Evolutionary conservation across 2,113 vertebrate genomes (phyloP), one percentile per base, ranked within the genome.

Genomic region (Enhydra lutris): DNA sequence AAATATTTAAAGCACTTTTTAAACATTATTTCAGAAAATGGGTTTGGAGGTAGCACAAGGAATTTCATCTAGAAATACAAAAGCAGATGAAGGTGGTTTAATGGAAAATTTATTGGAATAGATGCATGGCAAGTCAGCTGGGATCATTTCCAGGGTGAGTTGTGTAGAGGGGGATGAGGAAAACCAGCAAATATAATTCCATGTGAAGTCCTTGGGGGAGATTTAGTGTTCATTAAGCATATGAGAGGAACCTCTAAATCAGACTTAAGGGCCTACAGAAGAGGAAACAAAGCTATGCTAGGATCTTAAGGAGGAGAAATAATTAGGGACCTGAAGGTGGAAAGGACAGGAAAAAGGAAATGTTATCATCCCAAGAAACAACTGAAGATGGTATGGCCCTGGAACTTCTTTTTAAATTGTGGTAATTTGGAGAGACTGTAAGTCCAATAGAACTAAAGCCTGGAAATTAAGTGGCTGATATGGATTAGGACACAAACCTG

Each of bases 1-100:
- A 97, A 89, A 97, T 93, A 95, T 73, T 97, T 96, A 94, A 96
- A 94, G 4, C 10, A 73, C 11, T 8, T 86, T 94, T 97, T 85
- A 96, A 97, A 95, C 47, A 96, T 95, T 92, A 91, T 86, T 95
- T 96, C 71, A 86, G 69, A 97, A 97, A 94, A 73, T 17, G 6
- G 2, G n/a, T 88, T 96, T 78, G 39, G 31, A 97, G 65, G 57
- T 65, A 95, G 50, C 76, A 94, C 42, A 69, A 95, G 45, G 45
- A 96, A 96, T 91, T 97, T 97, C 71, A 94, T 95, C 81, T 93
- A 82, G 31, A 95, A 81, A 91, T 94, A 92, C 11, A 97, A 87
- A 97, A 96, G 83, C 52, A 84, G 50, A 92, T 91, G 39, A 94
- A 92, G 31, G 88, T 85, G 12, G 9, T 52, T 95, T 94, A 94